Conservation (phyloP, 1,140 invertebrate species). For the Drosophila aff. region DNA sequence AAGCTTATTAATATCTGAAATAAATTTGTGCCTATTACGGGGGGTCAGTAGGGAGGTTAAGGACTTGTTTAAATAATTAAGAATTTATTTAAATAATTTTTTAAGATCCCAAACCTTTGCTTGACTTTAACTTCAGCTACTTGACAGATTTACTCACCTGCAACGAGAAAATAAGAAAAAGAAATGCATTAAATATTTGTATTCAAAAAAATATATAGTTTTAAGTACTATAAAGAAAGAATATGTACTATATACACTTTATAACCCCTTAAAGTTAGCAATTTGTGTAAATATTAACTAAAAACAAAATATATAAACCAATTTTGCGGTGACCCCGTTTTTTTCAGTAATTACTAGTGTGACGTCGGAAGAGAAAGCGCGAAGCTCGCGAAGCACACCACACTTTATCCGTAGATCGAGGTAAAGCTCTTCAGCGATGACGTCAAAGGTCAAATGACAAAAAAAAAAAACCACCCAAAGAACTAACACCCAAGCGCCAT, state of each 20-base stretch:
- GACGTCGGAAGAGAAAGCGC: conserved; percentile 44
- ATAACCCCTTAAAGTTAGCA: too few species aligned
- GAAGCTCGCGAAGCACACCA: background rate
- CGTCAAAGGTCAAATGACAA: conserved; percentile 46
- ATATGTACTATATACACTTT: too few species aligned
- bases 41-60: background rate
- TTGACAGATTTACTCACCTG: conserved; percentile 61
- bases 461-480: too few species aligned
- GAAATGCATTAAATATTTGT: background rate
- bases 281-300: background rate
- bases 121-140: conserved; percentile 10
- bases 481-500: conserved; percentile 14
- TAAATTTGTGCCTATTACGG: too few species aligned
- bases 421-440: conserved; percentile 44
- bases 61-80: background rate
- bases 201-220: background rate
- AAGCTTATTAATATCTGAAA: background rate
- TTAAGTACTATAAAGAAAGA: background rate
- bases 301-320: background rate
- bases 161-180: conserved; percentile 42
- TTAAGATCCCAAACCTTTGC: conserved; percentile 34
- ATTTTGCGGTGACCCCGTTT: background rate
- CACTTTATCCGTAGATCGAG: conserved; percentile 22
- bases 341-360: conserved; percentile 8
- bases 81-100: background rate